phyloP scores from a whole-genome alignment of 2,888 invertebrate species.

The Sceliomorpha sp. region DNA sequence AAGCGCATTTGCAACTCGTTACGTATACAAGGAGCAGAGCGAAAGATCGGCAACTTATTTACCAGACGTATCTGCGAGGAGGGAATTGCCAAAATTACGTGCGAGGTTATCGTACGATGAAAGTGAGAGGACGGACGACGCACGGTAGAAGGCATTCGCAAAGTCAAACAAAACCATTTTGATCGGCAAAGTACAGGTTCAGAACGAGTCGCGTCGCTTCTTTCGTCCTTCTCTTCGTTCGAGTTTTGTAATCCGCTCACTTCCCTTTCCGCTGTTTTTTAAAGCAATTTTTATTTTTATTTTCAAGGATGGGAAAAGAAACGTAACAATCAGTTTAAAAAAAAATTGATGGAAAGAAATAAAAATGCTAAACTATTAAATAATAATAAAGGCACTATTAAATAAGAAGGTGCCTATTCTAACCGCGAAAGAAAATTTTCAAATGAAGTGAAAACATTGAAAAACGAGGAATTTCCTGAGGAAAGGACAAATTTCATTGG shows the following conservation, averaged over 20 bases:
- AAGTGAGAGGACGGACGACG: constrained; percentile 72
- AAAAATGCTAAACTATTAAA: too few species aligned
- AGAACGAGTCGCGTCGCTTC: constrained; percentile 33
- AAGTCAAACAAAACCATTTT: constrained; percentile 55
- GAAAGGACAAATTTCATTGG: too few species aligned
- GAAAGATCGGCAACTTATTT: constrained; percentile 29
- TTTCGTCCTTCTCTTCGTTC: constrained; percentile 22
- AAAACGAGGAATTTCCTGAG: too few species aligned
- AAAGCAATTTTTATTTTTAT: constrained; percentile 18
- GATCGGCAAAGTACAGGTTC: constrained; percentile 49
- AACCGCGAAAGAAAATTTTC: too few species aligned
- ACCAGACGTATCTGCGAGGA: constrained; percentile 6
- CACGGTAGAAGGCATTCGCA: constrained; percentile 49
- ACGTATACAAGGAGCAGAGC: background rate
- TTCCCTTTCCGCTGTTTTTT: constrained; percentile 45
- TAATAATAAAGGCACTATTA: too few species aligned
- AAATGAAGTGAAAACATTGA: too few species aligned
- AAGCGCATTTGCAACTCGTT: constrained; percentile 2
- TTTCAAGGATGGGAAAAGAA: too few species aligned
- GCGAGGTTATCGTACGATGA: constrained; percentile 74
- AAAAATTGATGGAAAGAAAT: too few species aligned
- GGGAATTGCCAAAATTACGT: constrained; percentile 62
- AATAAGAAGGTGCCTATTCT: too few species aligned
- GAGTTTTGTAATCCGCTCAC: constrained; percentile 45
- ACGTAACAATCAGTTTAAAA: background rate